A percentile compares a stretch with the other conserved stretches of the same genome.
Conservation (phyloP, 2,113 vertebrate species). For the Etheostoma cragini region DNA sequence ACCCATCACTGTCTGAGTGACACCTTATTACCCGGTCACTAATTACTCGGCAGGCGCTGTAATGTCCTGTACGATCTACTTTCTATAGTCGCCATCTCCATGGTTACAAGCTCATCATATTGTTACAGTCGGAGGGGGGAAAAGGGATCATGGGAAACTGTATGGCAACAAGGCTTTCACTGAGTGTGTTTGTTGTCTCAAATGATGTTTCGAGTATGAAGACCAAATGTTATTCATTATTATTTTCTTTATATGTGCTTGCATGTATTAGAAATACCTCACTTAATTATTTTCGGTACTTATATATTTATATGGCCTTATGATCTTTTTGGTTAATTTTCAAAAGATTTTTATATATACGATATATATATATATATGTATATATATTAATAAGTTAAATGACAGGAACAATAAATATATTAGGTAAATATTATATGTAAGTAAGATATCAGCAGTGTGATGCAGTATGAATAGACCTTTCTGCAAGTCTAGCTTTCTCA, state of each 20-base stretch:
- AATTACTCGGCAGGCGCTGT: conserved; percentile 61
- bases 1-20: conserved; percentile 55
- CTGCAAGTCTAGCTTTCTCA: not conserved
- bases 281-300: conserved; percentile 53
- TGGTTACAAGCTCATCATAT: conserved; percentile 45
- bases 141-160: conserved; percentile 15
- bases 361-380: not conserved
- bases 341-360: not conserved
- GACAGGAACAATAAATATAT: not conserved
- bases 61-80: conserved; percentile 54
- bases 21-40: conserved; percentile 70
- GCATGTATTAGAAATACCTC: conserved; percentile 62
- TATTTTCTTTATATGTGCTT: conserved; percentile 32
- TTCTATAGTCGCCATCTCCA: conserved; percentile 38
- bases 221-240: conserved; percentile 63
- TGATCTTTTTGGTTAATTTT: conserved; percentile 6
- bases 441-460: conserved; percentile 18
- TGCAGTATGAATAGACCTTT: not conserved
- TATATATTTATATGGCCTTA: conserved; percentile 67
- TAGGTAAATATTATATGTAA: not conserved
- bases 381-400: not conserved
- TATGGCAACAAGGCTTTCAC: conserved; percentile 6
- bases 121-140: not conserved
- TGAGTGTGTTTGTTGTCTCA: not conserved
- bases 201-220: conserved; percentile 30